Evolutionary conservation across 2,888 invertebrate species (phyloP).

Genomic region (Agrypnus murinus): DNA sequence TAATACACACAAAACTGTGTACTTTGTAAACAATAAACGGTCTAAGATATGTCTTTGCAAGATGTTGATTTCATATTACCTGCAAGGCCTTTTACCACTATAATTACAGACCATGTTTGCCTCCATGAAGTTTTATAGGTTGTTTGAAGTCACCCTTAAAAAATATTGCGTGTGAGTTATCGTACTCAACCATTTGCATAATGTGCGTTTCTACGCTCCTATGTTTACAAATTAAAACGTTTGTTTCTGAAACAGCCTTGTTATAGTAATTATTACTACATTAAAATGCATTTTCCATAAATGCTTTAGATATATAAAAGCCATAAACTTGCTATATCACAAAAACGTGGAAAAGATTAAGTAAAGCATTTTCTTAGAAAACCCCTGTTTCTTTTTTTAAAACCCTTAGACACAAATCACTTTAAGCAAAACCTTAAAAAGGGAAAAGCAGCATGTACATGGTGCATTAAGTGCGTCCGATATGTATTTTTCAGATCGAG

Average conservation of each 20-base stretch:
- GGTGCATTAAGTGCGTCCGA: conserved; percentile 45
- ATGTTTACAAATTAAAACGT: conserved; percentile 28
- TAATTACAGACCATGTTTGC: conserved; percentile 34
- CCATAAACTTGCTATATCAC: conserved; percentile 33
- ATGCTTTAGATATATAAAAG: too few relatives aligned
- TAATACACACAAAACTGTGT: conserved; percentile 14
- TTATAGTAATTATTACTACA: conserved; percentile 10
- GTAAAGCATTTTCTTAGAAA: too few relatives aligned
- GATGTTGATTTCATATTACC: conserved; percentile 31
- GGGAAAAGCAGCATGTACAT: conserved; percentile 37
- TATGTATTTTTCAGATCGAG: conserved; percentile 47
- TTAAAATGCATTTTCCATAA: conserved; percentile 13
- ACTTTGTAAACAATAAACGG: conserved; percentile 30
- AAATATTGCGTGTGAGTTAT: conserved; percentile 28
- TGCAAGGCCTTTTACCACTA: conserved; percentile 26
- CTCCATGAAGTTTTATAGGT: conserved; percentile 2
- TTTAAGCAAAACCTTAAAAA: conserved; percentile 21
- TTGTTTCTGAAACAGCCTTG: conserved; percentile 9
- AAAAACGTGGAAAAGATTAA: too few relatives aligned
- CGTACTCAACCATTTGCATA: conserved; percentile 30
- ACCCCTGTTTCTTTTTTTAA: conserved; percentile 25
- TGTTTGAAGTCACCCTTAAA: conserved; percentile 22
- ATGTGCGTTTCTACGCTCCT: conserved; percentile 12
- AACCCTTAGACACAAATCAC: conserved; percentile 21
- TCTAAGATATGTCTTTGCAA: conserved; percentile 20